Evolutionary conservation across 1,140 invertebrate genomes (phyloP), one percentile per base, ranked within the genome.

Genomic region (Drosophila miranda): DNA sequence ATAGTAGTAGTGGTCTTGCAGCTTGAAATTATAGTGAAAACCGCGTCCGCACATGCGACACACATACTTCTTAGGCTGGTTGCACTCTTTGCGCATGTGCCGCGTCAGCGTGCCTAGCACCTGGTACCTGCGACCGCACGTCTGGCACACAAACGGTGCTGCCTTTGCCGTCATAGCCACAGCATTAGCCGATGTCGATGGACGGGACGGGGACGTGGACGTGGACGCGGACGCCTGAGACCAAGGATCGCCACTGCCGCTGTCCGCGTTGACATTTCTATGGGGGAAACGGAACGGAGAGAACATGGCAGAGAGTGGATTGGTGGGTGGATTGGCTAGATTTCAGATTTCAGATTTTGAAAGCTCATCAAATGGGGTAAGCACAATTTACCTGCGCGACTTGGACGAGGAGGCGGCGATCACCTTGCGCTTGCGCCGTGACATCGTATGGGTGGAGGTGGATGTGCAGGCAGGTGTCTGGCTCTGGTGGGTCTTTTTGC

Each of bases 121-220:
- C 84, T 92, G 92, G 89, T 94, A 94, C 48, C 90, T 91, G 75
- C 93, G 93, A 59, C 89, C 90, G 79, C 93, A 94, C 45, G 92
- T 93, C 8, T 92, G 91, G 79, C 94, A 94, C 81, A 90, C 89
- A 90, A 72, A 90, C 5, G 88, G 88, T 44, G 75, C 79, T 38
- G 11, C 34, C 34, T 38, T 38, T n/a, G 66, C 55, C 13, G 57
- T 4, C 23, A 0, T 19, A 26, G 52, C 23, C 23, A 0, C 23
- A 30, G 52, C 23, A 34, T 53, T 50, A 23, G 67, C 1, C n/a
- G 66, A 28, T 11, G 59, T 55, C 8, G 67, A 23, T 53, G 26
- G 62, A 42, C 38, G 67, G 6, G 62, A 19, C 45, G 48, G 19
- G 42, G 60, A 13, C n/a, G 46, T 11, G 6, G 13, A 11, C 34